Conservation (phyloP, 2,888 invertebrate species). For the Standfussiana lucernea region DNA sequence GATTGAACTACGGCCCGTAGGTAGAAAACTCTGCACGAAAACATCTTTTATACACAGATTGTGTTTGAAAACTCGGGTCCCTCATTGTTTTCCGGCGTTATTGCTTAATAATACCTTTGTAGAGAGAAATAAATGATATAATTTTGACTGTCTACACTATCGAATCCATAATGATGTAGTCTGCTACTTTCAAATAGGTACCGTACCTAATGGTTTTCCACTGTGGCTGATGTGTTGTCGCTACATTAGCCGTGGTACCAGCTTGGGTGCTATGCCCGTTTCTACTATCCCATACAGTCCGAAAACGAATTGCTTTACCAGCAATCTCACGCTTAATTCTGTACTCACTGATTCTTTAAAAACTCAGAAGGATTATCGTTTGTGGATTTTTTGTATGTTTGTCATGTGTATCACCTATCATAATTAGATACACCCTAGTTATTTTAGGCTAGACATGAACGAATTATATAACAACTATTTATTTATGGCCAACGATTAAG, state of each 20-base stretch:
- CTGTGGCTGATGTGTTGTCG: neutral
- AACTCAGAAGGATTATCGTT: too few relatives aligned
- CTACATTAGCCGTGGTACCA: neutral
- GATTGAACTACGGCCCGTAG: constrained; percentile 14
- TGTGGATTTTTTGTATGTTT: too few relatives aligned
- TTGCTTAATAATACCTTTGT: neutral
- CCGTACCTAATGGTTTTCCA: neutral
- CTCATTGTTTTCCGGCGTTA: constrained; percentile 11
- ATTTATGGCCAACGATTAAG: too few relatives aligned
- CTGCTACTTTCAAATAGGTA: neutral
- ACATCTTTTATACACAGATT: constrained; percentile 39
- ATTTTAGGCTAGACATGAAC: too few relatives aligned
- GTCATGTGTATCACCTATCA: neutral
- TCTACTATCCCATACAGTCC: too few relatives aligned
- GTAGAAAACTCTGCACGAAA: constrained; percentile 32
- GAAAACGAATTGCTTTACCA: too few relatives aligned
- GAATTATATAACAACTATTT: too few relatives aligned
- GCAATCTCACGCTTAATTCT: too few relatives aligned
- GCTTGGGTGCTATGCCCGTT: too few relatives aligned
- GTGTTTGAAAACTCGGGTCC: neutral
- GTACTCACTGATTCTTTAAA: too few relatives aligned
- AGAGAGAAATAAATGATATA: neutral
- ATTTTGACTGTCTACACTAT: neutral
- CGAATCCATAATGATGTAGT: neutral
- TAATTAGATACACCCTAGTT: too few relatives aligned